phyloP scores from a whole-genome alignment of 2,888 invertebrate genomes.

The Penaeus monodon region DNA sequence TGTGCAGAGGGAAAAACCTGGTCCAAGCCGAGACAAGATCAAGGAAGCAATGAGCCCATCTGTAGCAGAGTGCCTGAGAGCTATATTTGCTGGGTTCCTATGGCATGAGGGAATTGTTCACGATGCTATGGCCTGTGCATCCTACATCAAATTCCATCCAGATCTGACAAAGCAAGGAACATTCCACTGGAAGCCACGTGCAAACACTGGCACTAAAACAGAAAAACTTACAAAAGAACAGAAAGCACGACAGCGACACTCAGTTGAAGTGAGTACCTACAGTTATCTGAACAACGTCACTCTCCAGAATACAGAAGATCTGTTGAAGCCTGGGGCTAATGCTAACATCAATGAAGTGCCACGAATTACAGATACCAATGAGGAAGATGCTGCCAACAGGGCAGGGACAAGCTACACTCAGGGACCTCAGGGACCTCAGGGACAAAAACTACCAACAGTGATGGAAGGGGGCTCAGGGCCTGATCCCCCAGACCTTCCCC shows the following conservation, averaged over 20 bases:
- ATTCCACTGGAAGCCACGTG: conserved; percentile 69
- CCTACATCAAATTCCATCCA: conserved; percentile 94
- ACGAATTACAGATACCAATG: conserved; percentile 33
- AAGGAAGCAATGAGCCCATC: conserved; percentile 90
- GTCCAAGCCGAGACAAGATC: conserved; percentile 60
- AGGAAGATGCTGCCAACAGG: conserved; percentile 71
- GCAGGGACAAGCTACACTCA: conserved; percentile 69
- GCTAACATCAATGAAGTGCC: conserved; percentile 65
- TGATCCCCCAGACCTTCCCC: conserved; percentile 76
- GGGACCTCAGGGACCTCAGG: conserved; percentile 46
- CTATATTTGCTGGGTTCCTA: conserved; percentile 93
- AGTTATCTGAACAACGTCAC: conserved; percentile 63
- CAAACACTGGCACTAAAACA: conserved; percentile 35
- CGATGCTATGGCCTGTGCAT: conserved; percentile 97
- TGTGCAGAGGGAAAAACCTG: conserved; percentile 66
- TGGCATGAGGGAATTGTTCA: conserved; percentile 99
- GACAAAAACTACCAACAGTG: conserved; percentile 62
- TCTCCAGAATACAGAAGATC: conserved; percentile 54
- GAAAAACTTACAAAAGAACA: conserved; percentile 70
- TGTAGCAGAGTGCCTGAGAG: conserved; percentile 90
- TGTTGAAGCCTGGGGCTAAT: conserved; percentile 57
- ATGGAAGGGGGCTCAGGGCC: conserved; percentile 59
- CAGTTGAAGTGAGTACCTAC: conserved; percentile 81
- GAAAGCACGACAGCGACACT: conserved; percentile 78
- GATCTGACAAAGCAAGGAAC: conserved; percentile 83